Evolutionary conservation across 2,888 invertebrate genomes (phyloP).

Genomic region (Mycalesis mineus): DNA sequence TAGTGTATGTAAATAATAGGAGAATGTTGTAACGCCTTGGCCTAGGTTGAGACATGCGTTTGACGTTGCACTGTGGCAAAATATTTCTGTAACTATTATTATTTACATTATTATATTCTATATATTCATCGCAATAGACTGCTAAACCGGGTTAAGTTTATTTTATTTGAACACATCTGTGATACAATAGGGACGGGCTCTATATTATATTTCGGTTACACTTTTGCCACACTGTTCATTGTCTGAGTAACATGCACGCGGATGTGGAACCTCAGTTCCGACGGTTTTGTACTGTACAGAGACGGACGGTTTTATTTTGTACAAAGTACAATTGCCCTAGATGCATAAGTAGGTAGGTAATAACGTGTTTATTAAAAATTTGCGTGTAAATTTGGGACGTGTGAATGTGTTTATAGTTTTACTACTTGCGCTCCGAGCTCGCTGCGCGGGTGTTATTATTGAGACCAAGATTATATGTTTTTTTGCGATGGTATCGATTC

Average conservation of each 20-base stretch:
- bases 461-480: conserved; percentile 78
- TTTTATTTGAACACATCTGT: conserved; percentile 66
- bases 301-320: conserved; percentile 71
- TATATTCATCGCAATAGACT: conserved; percentile 45
- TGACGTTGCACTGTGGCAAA: conserved; percentile 66
- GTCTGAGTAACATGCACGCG: conserved; percentile 40
- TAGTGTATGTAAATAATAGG: conserved; percentile 77
- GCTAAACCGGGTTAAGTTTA: conserved; percentile 53
- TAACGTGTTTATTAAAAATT: conserved; percentile 34
- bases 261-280: conserved; percentile 48
- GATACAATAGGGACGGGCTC: conserved; percentile 71
- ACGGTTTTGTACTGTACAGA: conserved; percentile 63
- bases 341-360: conserved; percentile 77
- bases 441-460: conserved; percentile 71
- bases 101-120: conserved; percentile 35
- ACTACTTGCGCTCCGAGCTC: conserved; percentile 53
- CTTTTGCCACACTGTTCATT: conserved; percentile 64
- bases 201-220: conserved; percentile 40
- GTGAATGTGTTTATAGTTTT: conserved; percentile 63
- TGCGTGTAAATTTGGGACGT: conserved; percentile 62
- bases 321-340: conserved; percentile 79
- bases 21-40: conserved; percentile 74
- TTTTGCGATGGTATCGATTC: conserved; percentile 75
- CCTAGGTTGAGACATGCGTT: conserved; percentile 71
- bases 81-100: conserved; percentile 35